These are phyloP conservation scores for Sciurus niger DNA, from an alignment of 2,113 vertebrate genomes.

Conservation along the genomic window DNA sequence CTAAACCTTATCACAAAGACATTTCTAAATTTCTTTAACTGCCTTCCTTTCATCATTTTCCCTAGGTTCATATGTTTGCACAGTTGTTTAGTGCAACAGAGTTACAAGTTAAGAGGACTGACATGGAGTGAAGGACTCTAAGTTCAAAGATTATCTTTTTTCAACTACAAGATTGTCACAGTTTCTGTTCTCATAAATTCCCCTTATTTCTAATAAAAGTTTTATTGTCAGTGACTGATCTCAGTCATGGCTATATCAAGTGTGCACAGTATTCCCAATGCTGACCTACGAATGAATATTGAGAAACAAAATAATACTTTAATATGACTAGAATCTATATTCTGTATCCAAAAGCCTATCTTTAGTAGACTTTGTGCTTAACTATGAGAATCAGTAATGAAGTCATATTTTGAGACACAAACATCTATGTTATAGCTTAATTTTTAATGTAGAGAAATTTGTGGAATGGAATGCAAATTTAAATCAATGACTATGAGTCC, in stretches of 20 bases:
- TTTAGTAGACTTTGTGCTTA: not conserved
- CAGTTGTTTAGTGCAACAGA: not conserved
- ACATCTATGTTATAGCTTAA: not conserved
- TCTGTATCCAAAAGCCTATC: not conserved
- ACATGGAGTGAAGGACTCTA: not conserved
- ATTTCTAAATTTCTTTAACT: not conserved
- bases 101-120: not conserved
- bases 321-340: conserved; percentile 30
- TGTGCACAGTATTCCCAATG: not conserved
- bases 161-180: not conserved
- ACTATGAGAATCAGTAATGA: not conserved
- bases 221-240: not conserved
- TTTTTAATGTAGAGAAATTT: not conserved
- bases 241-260: not conserved
- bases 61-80: not conserved
- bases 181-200: not conserved
- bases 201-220: conserved; percentile 15
- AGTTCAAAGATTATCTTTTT: conserved; percentile 4
- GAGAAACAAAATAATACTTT: conserved; percentile 23
- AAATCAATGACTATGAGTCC: not conserved
- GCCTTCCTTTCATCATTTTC: not conserved
- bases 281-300: not conserved
- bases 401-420: not conserved
- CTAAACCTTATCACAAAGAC: not conserved
- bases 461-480: not conserved